These are phyloP conservation scores for Ridgeia piscesae DNA, from an alignment of 1,140 invertebrate genomes.

Conservation along the genomic window DNA sequence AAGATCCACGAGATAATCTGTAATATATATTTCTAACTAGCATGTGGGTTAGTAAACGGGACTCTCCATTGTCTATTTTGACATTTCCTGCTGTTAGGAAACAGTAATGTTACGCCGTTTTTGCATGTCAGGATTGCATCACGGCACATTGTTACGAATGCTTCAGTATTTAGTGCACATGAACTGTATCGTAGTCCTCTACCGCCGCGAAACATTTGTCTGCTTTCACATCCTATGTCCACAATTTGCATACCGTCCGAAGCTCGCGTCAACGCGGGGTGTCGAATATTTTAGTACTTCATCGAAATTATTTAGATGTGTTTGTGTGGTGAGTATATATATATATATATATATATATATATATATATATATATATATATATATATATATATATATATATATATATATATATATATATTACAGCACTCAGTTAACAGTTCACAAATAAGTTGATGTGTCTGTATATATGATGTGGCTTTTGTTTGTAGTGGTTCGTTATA, in stretches of 20 bases:
- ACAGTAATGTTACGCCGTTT: background rate
- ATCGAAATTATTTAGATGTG: too few relatives aligned
- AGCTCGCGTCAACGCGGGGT: background rate
- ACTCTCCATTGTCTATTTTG: background rate
- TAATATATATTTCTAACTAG: background rate
- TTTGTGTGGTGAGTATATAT: too few relatives aligned
- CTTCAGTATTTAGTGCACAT: background rate
- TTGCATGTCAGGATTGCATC: background rate
- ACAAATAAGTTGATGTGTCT: background rate
- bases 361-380: background rate
- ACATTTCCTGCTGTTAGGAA: background rate
- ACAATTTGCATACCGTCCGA: background rate
- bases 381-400: background rate
- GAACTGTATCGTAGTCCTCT: background rate
- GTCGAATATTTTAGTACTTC: background rate
- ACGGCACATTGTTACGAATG: background rate
- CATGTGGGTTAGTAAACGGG: background rate
- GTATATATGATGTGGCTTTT: background rate
- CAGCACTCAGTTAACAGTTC: background rate
- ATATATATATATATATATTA: background rate
- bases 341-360: background rate
- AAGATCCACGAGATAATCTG: background rate
- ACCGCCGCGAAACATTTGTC: background rate
- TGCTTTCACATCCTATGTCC: background rate
- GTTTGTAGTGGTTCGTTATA: background rate